These are phyloP conservation scores for Cataglyphis livida DNA, from an alignment of 2,888 invertebrate genomes.

Conservation along the genomic window DNA sequence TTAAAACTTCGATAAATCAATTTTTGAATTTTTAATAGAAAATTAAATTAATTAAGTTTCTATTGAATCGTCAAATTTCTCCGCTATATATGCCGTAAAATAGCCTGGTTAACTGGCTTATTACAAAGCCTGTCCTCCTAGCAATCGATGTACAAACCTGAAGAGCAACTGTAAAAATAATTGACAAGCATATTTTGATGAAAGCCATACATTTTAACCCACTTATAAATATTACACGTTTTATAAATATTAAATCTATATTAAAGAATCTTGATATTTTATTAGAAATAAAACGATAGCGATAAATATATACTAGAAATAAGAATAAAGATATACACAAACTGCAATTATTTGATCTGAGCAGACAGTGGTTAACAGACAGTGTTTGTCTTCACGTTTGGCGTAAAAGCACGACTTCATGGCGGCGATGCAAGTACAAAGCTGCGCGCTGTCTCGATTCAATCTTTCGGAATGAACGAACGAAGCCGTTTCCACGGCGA, in stretches of 20 bases:
- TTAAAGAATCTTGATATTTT: slow-evolving; percentile 7
- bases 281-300: background rate
- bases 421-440: slow-evolving; percentile 38
- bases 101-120: background rate
- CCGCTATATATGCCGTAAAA: background rate
- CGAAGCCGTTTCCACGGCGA: slow-evolving; percentile 56
- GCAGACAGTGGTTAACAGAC: background rate
- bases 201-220: background rate
- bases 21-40: background rate
- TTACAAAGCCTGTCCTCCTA: background rate
- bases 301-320: slow-evolving; percentile 18
- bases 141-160: background rate
- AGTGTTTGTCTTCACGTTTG: background rate
- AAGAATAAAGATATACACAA: background rate
- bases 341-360: background rate
- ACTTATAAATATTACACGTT: background rate
- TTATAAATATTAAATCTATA: background rate
- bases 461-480: slow-evolving; percentile 57
- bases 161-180: background rate
- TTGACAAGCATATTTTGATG: background rate
- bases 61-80: slow-evolving; percentile 5
- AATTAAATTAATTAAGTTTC: slow-evolving; percentile 1
- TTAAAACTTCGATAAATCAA: slow-evolving; percentile 3
- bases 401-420: slow-evolving; percentile 26
- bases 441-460: slow-evolving; percentile 49